Evolutionary conservation across 2,113 vertebrate genomes (phyloP).

Genomic region (Monopterus albus): DNA sequence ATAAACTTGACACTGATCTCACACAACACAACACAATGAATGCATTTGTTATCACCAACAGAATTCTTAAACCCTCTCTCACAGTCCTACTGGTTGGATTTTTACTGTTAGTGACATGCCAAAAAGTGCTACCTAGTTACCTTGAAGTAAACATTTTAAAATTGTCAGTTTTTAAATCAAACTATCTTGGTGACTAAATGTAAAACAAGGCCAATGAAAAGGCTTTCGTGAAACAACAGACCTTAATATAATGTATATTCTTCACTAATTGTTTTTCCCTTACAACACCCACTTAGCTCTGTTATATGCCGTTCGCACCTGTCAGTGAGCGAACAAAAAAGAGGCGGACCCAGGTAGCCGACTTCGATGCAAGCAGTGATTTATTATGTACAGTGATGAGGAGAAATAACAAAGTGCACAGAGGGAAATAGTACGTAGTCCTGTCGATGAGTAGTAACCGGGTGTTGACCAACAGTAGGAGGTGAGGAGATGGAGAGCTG

Average conservation of each 20-base stretch:
- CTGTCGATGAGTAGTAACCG: too few relatives aligned
- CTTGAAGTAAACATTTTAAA: neutral
- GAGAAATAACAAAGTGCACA: too few relatives aligned
- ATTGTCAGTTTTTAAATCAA: neutral
- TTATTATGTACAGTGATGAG: too few relatives aligned
- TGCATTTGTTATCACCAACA: neutral
- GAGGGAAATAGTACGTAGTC: too few relatives aligned
- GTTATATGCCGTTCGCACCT: too few relatives aligned
- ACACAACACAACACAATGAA: neutral
- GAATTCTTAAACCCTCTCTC: neutral
- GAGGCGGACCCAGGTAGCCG: too few relatives aligned
- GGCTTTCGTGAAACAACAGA: slow-evolving; percentile 1
- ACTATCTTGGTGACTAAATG: neutral
- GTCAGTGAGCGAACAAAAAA: neutral
- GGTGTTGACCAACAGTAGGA: too few relatives aligned
- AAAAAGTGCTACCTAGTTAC: neutral
- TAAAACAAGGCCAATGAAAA: neutral
- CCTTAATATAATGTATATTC: too few relatives aligned
- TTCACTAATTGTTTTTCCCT: too few relatives aligned
- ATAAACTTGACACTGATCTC: neutral
- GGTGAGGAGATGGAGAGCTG: too few relatives aligned
- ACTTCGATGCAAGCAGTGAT: too few relatives aligned
- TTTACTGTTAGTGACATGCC: neutral
- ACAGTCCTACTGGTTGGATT: neutral
- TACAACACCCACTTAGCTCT: too few relatives aligned